Conservation (phyloP, 2,113 vertebrate genomes). For the Myxocyprinus asiaticus region DNA sequence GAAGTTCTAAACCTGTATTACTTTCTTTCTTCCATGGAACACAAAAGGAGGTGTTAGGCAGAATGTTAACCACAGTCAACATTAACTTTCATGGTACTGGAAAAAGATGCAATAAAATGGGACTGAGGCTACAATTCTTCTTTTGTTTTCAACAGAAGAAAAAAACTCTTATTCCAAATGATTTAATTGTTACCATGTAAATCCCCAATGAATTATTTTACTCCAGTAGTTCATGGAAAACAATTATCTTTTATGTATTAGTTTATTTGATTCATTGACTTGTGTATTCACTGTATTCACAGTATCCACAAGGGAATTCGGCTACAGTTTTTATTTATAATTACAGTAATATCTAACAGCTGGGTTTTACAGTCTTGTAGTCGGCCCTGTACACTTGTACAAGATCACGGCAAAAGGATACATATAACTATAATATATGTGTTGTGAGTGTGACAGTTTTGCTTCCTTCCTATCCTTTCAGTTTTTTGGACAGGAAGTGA, state of each 20-base stretch:
- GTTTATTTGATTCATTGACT: neutral
- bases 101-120: no score
- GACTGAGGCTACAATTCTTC: no score
- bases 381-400: neutral
- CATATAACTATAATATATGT: slow-evolving; percentile 1
- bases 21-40: no score
- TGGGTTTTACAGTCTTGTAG: neutral
- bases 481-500: slow-evolving; percentile 67
- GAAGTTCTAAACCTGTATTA: no score
- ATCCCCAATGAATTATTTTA: neutral
- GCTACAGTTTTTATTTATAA: neutral
- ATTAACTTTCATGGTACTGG: no score
- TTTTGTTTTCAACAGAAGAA: no score
- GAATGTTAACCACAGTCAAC: no score
- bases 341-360: neutral
- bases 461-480: slow-evolving; percentile 58
- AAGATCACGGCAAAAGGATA: neutral
- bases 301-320: neutral
- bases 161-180: neutral
- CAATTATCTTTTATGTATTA: neutral
- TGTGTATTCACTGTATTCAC: neutral
- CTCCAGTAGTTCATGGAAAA: neutral
- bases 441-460: slow-evolving; percentile 46
- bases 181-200: neutral
- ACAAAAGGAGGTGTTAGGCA: no score